Evolutionary conservation across 2,888 invertebrate species (phyloP), one percentile per base, ranked within the genome.

Genomic region (Oligia latruncula): DNA sequence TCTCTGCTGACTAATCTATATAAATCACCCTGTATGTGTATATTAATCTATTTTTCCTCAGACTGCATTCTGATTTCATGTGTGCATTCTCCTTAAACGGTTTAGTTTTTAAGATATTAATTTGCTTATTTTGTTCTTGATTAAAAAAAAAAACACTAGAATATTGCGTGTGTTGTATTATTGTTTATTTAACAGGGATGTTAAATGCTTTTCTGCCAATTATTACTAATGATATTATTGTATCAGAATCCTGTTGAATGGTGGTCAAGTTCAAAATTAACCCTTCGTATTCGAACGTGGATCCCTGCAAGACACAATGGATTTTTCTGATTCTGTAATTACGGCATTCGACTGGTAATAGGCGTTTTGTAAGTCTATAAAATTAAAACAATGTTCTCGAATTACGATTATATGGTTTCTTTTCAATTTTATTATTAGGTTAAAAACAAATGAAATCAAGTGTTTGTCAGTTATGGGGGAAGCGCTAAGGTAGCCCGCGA

Each of bases 181-280:
- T 82, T 49, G 23, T 62, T 68, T 17, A 43, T 55, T 60, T 81
- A 55, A 40, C 46, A 62, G 4, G 29, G 15, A 43, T 49, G 64
- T 70, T 20, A 23, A 83, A 70, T 83, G 78, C 70, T 83, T 83
- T 73, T 81, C 40, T 55, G 83, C 82, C 55, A 82, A 62, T 76
- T 29, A 55, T 49, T 62, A 71, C 43, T 71, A 77, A 46, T 71
- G 52, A 70, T 83, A 77, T 58, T 80, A 82, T 75, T 82, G 23
- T 67, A 62, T 67, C 13, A 35, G 23, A 29, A 71, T 29, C 15
- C 0, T 29, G 29, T 15, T 1, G 11, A 49, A 23, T 20, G 13
- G 29, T 67, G 66, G 46, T 46, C 52, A 52, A 55, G 35, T 78
- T 83, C n/a, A 71, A 78, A 62, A 66, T 46, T 17, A 49, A 68